A percentile compares a stretch with the other conserved stretches of the same genome.
Conservation (phyloP, 2,113 vertebrate species). For the Blennius ocellaris region DNA sequence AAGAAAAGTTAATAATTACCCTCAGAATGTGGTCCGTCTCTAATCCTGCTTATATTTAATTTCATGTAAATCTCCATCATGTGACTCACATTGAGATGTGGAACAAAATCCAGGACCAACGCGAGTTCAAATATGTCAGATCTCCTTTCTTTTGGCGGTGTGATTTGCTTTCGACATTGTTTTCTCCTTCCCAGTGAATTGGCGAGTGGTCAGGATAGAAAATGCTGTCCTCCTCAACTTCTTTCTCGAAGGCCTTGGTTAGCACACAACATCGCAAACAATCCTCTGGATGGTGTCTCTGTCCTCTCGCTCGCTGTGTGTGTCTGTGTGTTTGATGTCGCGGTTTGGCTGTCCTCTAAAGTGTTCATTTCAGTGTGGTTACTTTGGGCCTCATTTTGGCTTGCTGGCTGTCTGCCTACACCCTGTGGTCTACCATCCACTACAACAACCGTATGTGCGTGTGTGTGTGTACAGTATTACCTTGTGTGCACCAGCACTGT, state of each 20-base stretch:
- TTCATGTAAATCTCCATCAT: not conserved
- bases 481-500: conserved; percentile 43
- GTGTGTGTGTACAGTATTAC: conserved; percentile 39
- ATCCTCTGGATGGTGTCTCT: conserved; percentile 62
- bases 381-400: conserved; percentile 83
- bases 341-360: conserved; percentile 91
- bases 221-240: conserved; percentile 31
- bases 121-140: not conserved
- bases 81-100: not conserved
- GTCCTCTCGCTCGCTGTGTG: conserved; percentile 57
- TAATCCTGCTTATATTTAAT: not conserved
- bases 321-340: conserved; percentile 88
- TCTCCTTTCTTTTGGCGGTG: conserved; percentile 15
- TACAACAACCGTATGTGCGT: conserved; percentile 67
- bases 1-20: not conserved
- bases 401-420: conserved; percentile 88
- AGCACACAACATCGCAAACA: conserved; percentile 60
- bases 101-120: conserved; percentile 11
- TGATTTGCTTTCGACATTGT: conserved; percentile 31
- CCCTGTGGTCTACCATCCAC: conserved; percentile 83
- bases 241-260: conserved; percentile 43
- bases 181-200: conserved; percentile 39
- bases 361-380: conserved; percentile 87
- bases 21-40: not conserved
- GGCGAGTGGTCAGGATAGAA: conserved; percentile 47